phyloP scores from a whole-genome alignment of 2,797 vertebrate genomes.

The Pitangus sulphuratus region DNA sequence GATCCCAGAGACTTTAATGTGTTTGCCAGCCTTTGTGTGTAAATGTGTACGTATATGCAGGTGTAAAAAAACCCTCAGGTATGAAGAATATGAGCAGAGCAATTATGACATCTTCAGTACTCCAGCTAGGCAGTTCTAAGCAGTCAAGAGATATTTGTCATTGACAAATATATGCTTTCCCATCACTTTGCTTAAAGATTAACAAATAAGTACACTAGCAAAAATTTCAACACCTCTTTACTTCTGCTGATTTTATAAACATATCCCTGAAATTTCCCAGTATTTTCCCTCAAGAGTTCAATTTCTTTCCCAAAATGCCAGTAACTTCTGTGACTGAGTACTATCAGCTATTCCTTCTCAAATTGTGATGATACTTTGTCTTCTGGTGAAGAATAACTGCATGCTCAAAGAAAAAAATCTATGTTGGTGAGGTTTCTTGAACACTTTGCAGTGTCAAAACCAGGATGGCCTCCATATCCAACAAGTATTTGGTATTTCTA shows the following conservation, averaged over 20 bases:
- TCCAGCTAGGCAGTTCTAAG: not conserved
- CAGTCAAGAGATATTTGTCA: not conserved
- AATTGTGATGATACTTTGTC: rapidly evolving
- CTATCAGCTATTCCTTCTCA: not conserved
- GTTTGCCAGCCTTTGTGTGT: not conserved
- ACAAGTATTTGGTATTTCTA: not conserved
- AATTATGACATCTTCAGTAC: not conserved
- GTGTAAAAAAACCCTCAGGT: not conserved
- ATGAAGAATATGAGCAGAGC: not conserved
- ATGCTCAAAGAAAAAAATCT: not conserved
- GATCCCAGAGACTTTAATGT: not conserved
- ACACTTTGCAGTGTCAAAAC: not conserved
- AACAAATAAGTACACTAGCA: not conserved
- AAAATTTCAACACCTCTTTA: not conserved
- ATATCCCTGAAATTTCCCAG: not conserved
- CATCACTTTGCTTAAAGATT: not conserved
- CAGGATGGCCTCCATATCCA: not conserved
- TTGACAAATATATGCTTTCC: not conserved
- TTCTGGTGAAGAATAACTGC: not conserved
- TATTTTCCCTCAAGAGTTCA: not conserved
- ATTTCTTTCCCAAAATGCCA: not conserved
- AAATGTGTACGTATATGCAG: rapidly evolving
- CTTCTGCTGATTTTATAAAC: not conserved
- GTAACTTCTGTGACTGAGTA: not conserved
- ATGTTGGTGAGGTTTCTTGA: not conserved